A percentile compares a stretch with the other conserved stretches of the same genome.
Conservation (phyloP, 2,888 invertebrate species). For the Ornithoptera alexandrae region DNA sequence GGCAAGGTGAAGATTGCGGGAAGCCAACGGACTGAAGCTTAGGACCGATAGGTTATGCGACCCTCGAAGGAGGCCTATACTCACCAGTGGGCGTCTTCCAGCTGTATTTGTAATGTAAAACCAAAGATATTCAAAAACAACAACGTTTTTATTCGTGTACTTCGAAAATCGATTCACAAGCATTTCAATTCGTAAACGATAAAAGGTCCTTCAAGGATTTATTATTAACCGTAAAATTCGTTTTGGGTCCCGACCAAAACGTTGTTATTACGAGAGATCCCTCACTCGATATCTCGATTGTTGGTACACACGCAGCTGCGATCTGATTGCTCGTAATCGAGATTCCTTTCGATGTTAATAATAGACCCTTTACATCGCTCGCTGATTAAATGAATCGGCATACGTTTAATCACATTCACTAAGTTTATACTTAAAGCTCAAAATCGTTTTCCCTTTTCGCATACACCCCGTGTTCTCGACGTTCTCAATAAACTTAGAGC, state of each 20-base stretch:
- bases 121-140: constrained; percentile 21
- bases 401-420: constrained; percentile 37
- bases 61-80: too few relatives aligned
- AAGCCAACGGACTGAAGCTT: too few relatives aligned
- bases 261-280: constrained; percentile 55
- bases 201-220: constrained; percentile 41
- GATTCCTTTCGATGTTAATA: constrained; percentile 48
- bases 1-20: too few relatives aligned
- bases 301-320: constrained; percentile 43
- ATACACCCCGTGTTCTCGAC: neutral
- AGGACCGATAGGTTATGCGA: too few relatives aligned
- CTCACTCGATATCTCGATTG: constrained; percentile 42
- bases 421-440: constrained; percentile 35
- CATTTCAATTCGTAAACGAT: constrained; percentile 32
- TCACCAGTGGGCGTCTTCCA: neutral
- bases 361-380: constrained; percentile 48
- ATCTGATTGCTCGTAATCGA: constrained; percentile 46
- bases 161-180: constrained; percentile 29
- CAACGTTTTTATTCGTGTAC: neutral
- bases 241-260: constrained; percentile 44
- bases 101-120: constrained; percentile 13
- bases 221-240: constrained; percentile 45
- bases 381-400: constrained; percentile 38
- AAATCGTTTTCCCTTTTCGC: constrained; percentile 11
- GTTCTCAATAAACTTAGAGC: neutral